Evolutionary conservation across 2,888 invertebrate genomes (phyloP).

Genomic region (Agrotis ipsilon): DNA sequence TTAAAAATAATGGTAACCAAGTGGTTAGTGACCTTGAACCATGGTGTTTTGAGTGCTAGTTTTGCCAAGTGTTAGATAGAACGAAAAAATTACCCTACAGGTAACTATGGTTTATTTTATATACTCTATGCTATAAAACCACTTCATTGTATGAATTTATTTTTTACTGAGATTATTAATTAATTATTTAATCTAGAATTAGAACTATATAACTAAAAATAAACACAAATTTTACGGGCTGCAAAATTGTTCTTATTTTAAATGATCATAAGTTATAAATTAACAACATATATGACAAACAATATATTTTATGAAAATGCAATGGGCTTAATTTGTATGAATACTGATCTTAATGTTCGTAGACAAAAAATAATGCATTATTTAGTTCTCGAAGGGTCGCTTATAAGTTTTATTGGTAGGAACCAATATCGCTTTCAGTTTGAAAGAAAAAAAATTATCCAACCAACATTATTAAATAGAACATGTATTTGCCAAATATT

Average conservation of each 20-base stretch:
- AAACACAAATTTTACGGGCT: not conserved
- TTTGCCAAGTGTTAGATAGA: conserved; percentile 50
- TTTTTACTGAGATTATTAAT: too few species aligned
- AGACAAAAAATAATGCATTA: not conserved
- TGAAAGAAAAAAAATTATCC: not conserved
- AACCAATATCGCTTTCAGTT: not conserved
- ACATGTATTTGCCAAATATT: not conserved
- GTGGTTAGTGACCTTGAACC: conserved; percentile 58
- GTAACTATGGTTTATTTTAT: conserved; percentile 5
- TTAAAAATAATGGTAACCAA: not conserved
- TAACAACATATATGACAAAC: not conserved
- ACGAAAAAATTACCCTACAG: conserved; percentile 13
- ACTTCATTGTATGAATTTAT: too few species aligned
- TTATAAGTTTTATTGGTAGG: too few species aligned
- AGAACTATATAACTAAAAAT: not conserved
- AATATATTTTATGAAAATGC: not conserved
- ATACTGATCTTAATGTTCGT: not conserved
- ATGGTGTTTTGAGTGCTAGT: conserved; percentile 38
- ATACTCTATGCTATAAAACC: not conserved
- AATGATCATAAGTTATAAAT: not conserved
- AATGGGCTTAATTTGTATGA: not conserved
- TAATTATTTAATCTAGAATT: too few species aligned
- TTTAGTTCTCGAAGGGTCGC: not conserved
- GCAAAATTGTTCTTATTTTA: not conserved
- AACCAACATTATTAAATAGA: too few species aligned